Conservation (phyloP, 2,113 vertebrate species). For the Ramphastos sulfuratus region DNA sequence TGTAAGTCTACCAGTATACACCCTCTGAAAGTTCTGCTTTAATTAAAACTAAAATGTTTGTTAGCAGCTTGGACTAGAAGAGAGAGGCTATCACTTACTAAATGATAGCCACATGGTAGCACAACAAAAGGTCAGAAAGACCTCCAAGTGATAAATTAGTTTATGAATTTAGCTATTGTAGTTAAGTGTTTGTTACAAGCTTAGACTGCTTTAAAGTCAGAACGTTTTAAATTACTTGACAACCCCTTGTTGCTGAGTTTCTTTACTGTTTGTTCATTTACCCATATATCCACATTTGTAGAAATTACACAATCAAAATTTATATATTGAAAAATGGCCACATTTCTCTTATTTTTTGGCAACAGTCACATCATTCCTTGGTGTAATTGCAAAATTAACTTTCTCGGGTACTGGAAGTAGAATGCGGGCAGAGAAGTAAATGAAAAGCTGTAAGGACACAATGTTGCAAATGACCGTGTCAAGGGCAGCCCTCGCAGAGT, state of each 20-base stretch:
- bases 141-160: background rate
- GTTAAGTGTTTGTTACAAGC: background rate
- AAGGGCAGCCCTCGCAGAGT: accelerated
- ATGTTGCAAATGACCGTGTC: accelerated
- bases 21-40: background rate
- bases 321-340: background rate
- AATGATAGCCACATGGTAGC: background rate
- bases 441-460: background rate
- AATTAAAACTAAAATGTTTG: background rate
- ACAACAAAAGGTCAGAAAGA: slow-evolving; percentile 24
- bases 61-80: background rate
- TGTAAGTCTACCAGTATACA: background rate
- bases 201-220: background rate
- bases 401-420: background rate
- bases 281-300: background rate
- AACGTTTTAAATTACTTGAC: background rate
- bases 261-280: background rate
- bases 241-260: background rate
- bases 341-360: background rate
- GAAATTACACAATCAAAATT: background rate
- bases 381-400: background rate
- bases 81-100: background rate
- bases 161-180: background rate
- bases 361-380: background rate
- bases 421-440: background rate